These are phyloP conservation scores for Phylloscopus collybita DNA, from an alignment of 2,797 vertebrate genomes.

Conservation along the genomic window DNA sequence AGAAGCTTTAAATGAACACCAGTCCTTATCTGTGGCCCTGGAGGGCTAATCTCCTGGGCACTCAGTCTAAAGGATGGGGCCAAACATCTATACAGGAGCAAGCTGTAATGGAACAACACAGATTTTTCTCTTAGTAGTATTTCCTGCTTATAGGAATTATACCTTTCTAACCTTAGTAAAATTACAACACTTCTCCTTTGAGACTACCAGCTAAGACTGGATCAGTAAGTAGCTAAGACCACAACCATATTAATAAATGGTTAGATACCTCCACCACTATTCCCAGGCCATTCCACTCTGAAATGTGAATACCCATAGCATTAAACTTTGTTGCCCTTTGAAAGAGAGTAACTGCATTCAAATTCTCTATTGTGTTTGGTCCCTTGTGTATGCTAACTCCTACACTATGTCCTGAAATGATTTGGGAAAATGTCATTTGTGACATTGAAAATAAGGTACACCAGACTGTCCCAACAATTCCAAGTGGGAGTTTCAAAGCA, in stretches of 20 bases:
- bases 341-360: not conserved
- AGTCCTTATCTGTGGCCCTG: not conserved
- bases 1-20: not conserved
- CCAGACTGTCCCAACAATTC: not conserved
- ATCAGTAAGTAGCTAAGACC: not conserved
- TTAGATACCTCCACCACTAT: too few relatives aligned
- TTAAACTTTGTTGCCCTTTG: not conserved
- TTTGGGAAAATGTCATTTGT: not conserved
- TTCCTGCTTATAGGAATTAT: not conserved
- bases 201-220: not conserved
- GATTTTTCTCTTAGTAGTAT: not conserved
- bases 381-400: not conserved
- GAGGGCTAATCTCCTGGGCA: not conserved
- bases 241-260: not conserved
- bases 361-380: accelerated
- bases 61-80: not conserved
- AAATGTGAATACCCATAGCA: not conserved
- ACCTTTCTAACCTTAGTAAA: not conserved
- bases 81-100: not conserved
- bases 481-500: not conserved
- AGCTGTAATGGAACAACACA: not conserved
- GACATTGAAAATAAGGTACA: not conserved
- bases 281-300: not conserved
- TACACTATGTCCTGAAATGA: not conserved
- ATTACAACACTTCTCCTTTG: not conserved